Evolutionary conservation across 1,140 invertebrate species (phyloP), one percentile per base, ranked within the genome.

Genomic region (Trigoniulus corallinus): DNA sequence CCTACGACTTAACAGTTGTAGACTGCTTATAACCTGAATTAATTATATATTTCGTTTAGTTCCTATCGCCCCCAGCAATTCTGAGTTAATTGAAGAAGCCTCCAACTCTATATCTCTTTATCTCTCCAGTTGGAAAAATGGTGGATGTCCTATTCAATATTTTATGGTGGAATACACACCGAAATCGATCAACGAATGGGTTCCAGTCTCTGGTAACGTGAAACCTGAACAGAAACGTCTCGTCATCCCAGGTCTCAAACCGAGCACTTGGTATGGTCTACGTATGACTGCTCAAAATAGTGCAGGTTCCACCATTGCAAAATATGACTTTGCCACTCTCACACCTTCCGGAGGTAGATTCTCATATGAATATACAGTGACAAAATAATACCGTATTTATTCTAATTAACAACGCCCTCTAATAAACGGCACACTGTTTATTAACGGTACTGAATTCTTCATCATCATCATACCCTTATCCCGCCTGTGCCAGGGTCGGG

Each of bases 201-300:
- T 54, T 1, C 41, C 58, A 1, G 56, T 56, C 1, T 59, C 58
- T 4, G 57, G 53, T 23, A 54, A 62, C 27, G 56, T 61, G 2
- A 48, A 53, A 21, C 54, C 55, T 1, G 43, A 51, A 22, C 50
- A 51, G 29, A 47, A 54, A 18, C 47, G 54, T 12, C 46, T 51
- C 7, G 34, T 51, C 23, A 47, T 51, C 23, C 50, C 24, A 2
- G 85, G 88, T 52, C 68, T 96, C 13, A 75, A 77, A 34, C 80
- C 88, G 0, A 83, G 79, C n/a, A 86, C 84, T 0, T 81, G 81
- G 60, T 94, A 95, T 65, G 79, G 84, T 25, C 73, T 89, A 26
- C 77, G 79, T 53, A 81, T 94, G 46, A 85, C 82, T 0, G 89
- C 89, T 0, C 80, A 87, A 65, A 95, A 93, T 65, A 88, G 91